Base-by-base conservation (phyloP, 2,797 vertebrate species). In the Onychomys torridus region DNA sequence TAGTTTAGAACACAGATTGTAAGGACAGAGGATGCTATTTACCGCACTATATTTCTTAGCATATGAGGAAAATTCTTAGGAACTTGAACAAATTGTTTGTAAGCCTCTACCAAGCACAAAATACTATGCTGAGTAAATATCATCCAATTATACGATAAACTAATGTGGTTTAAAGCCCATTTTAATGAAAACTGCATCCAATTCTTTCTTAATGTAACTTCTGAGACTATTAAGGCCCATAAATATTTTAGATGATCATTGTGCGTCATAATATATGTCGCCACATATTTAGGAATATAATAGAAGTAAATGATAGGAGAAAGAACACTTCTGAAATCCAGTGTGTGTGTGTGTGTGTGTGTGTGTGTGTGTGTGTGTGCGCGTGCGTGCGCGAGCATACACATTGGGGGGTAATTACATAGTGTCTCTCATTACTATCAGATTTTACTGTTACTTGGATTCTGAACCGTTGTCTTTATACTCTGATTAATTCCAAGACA, bases 201-300 rank as follows among this genome's bases (percentile, higher is more conserved):
- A 93, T 82, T 81, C 7, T 95, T 94, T 91, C 40, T 25, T 71
- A 96, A 94, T 73, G 5, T 67, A 69, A 75, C 76, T 92, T 90
- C 6, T 12, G 84, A 96, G 6, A 71, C 11, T 9, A 59, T 77
- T 94, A 93, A 40, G 73, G 1, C 12, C 3, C 4, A 82, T 43
- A 93, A 75, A 46, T 97, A 83, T 86, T 89, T 89, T 19, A 95
- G 67, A 19, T 77, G 32, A 40, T 75, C 7, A 92, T 0, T 76
- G 55, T 1, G 1, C 55, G 59, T 92, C 2, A 69, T 13, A 89
- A 32, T 65, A 14, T 52, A 49, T 0, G 7, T 13, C 0, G 2
- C 32, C 2, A 75, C 5, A 87, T 3, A 46, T 6, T 52, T 57
- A 93, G 43, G 27, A 79, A 90, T 87, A 13, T 63, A 91, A 46